These are phyloP conservation scores for Paraplagusia blochii DNA, from an alignment of 2,113 vertebrate genomes.

Conservation along the genomic window DNA sequence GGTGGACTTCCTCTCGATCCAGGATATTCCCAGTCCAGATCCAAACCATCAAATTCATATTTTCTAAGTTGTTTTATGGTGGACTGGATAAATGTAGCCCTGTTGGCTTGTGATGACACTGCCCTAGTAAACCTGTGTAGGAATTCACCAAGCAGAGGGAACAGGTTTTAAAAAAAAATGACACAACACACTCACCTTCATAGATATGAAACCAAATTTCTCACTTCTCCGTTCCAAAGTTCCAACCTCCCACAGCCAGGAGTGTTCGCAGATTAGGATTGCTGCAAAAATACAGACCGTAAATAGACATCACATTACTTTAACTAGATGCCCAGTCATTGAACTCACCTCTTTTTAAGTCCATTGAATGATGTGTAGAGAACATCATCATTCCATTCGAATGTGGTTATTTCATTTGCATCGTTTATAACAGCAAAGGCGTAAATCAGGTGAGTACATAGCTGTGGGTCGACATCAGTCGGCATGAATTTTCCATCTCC, in stretches of 20 bases:
- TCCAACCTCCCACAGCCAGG: conserved; percentile 83
- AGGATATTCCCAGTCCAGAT: conserved; percentile 80
- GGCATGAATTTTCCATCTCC: conserved; percentile 71
- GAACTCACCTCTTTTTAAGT: conserved; percentile 75
- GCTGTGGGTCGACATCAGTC: conserved; percentile 72
- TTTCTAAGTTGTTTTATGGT: conserved; percentile 70
- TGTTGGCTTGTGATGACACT: conserved; percentile 66
- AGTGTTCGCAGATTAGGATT: conserved; percentile 81
- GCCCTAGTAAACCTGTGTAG: conserved; percentile 66
- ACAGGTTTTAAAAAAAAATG: neutral
- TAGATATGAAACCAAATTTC: conserved; percentile 23
- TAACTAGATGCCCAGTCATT: neutral
- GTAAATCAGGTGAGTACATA: conserved; percentile 83
- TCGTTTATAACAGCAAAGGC: conserved; percentile 79
- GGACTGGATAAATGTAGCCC: conserved; percentile 76
- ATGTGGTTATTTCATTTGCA: conserved; percentile 76
- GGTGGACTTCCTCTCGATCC: conserved; percentile 73
- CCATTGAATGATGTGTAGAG: conserved; percentile 78
- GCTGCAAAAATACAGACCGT: conserved; percentile 50
- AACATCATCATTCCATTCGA: conserved; percentile 79
- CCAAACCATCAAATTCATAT: conserved; percentile 78
- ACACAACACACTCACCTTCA: neutral
- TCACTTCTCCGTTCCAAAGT: conserved; percentile 78
- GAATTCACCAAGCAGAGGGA: neutral
- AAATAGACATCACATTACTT: neutral